Evolutionary conservation across 2,888 invertebrate species (phyloP).

Genomic region (Drosophila algonquin): DNA sequence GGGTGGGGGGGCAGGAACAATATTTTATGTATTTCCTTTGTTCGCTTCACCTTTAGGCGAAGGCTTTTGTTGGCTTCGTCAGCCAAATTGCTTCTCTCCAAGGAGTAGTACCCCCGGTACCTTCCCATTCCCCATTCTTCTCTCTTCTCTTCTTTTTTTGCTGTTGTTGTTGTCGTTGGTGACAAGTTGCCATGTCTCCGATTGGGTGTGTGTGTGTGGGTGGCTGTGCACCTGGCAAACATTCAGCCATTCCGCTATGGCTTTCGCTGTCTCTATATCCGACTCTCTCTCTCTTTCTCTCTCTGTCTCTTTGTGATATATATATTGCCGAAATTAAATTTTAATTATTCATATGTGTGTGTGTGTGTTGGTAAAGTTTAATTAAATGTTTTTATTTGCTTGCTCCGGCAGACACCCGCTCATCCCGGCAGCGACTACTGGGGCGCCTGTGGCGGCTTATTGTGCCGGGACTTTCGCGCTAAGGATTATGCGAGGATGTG

Average conservation of each 20-base stretch:
- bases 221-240: background rate
- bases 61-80: conserved; percentile 46
- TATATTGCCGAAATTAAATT: conserved; percentile 75
- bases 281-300: background rate
- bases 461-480: conserved; percentile 49
- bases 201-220: conserved; percentile 1
- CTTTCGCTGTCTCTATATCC: conserved; percentile 4
- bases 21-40: conserved; percentile 62
- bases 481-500: conserved; percentile 53
- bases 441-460: conserved; percentile 16
- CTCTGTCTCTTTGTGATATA: conserved; percentile 45
- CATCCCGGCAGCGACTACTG: background rate
- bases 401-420: conserved; percentile 6
- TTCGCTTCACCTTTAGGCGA: conserved; percentile 42
- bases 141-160: conserved; percentile 8
- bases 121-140: background rate
- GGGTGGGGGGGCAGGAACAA: conserved; percentile 33
- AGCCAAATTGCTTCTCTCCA: conserved; percentile 46
- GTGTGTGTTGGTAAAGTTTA: conserved; percentile 65
- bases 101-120: background rate
- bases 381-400: conserved; percentile 73
- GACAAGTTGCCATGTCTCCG: conserved; percentile 60
- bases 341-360: conserved; percentile 67
- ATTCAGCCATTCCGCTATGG: background rate
- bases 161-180: conserved; percentile 51